Evolutionary conservation across 1,140 invertebrate species (phyloP).

Genomic region (Brachionus plicatilis): DNA sequence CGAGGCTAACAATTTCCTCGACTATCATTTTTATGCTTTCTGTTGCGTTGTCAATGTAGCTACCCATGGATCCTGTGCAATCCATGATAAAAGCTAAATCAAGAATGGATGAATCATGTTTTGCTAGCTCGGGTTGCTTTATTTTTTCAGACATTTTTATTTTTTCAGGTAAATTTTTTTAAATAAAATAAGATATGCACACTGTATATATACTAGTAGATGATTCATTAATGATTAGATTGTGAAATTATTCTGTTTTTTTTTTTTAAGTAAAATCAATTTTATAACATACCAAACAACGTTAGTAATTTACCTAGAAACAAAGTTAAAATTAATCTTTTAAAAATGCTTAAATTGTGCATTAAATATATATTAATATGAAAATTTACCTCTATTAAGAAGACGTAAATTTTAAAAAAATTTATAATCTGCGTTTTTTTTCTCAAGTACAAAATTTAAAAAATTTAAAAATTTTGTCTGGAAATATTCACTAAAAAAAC

Average conservation of each 20-base stretch:
- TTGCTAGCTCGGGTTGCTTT: neutral
- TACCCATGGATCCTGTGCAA: conserved; percentile 48
- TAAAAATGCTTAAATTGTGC: too few species aligned
- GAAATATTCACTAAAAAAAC: too few species aligned
- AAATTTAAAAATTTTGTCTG: too few species aligned
- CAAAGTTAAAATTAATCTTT: neutral
- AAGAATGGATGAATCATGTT: conserved; percentile 41
- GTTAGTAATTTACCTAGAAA: neutral
- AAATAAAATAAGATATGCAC: too few species aligned
- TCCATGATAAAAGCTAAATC: conserved; percentile 50
- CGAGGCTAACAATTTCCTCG: conserved; percentile 46
- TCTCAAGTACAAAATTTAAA: too few species aligned
- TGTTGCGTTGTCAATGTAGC: conserved; percentile 47
- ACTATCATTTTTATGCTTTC: conserved; percentile 48
- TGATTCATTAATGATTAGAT: neutral
- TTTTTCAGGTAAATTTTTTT: too few species aligned
- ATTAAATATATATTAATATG: too few species aligned
- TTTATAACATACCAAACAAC: neutral
- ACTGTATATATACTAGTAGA: neutral
- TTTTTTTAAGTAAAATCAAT: too few species aligned
- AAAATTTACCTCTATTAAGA: too few species aligned
- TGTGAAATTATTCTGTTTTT: neutral
- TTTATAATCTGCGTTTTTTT: too few species aligned
- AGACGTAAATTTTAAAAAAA: too few species aligned
- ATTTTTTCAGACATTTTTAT: neutral